These are phyloP conservation scores for Rhagium mordax DNA, from an alignment of 2,888 invertebrate species.

Conservation along the genomic window DNA sequence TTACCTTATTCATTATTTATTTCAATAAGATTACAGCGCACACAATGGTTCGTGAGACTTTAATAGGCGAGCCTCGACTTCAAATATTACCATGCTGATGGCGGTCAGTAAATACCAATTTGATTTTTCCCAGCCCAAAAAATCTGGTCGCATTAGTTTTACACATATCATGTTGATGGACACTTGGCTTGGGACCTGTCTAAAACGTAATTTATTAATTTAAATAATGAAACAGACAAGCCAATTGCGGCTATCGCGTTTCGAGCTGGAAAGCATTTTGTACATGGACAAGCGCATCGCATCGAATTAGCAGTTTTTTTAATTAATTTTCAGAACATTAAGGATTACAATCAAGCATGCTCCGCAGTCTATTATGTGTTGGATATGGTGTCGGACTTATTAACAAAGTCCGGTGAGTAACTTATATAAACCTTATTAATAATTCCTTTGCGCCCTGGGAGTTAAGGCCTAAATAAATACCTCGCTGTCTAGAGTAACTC, in stretches of 20 bases:
- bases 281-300: neutral
- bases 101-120: too few species aligned
- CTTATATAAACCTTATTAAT: constrained; percentile 23
- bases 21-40: neutral
- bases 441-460: constrained; percentile 10
- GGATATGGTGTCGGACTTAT: constrained; percentile 11
- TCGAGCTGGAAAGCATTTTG: neutral
- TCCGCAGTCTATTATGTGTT: neutral
- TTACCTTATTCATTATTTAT: constrained; percentile 13
- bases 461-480: constrained; percentile 29
- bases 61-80: too few species aligned
- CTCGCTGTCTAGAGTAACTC: neutral
- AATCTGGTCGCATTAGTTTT: too few species aligned
- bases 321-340: neutral
- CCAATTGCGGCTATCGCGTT: neutral
- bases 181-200: too few species aligned
- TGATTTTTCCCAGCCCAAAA: too few species aligned
- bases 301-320: neutral
- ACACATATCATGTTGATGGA: too few species aligned
- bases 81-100: too few species aligned
- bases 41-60: too few species aligned
- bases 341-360: neutral
- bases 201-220: neutral
- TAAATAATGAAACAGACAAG: neutral
- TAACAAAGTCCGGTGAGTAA: constrained; percentile 17